Base-by-base conservation (phyloP, 92 coral and sea anemone species). In the Umimayanthus chanpuru region DNA sequence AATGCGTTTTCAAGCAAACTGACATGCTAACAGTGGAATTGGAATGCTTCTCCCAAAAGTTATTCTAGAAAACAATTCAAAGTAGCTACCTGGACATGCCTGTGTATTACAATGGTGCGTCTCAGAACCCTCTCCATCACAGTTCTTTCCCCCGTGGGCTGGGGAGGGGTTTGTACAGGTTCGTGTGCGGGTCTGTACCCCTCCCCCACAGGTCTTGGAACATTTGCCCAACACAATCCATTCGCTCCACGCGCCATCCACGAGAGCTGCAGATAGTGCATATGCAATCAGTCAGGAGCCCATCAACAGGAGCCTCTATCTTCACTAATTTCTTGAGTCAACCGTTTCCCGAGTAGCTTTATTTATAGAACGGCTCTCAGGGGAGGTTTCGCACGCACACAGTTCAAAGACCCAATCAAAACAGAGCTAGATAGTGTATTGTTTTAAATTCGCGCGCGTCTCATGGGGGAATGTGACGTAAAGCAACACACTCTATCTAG, bases 201-300 rank as follows among this genome's bases (percentile, higher is more conserved):
- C 85, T 5, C 85, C 85, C 8, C 85, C 85, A 61, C 85, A 81
- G 5, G 85, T 61, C 29, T 64, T 64, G 18, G 55, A 56, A 81
- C 85, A 81, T 40, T 65, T 2, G 5, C 8, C 67, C 85, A 74
- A 64, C 23, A 0, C 5, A 10, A 25, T 40, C 85, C 85, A 81
- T 0, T 1, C 16, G 85, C 73, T 81, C 85, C 85, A 81, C 7
- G 85, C 28, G 21, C 85, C 85, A 25, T 81, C 55, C 4, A 81
- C 56, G 12, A 55, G 21, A 11, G 32, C 85, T 81, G 75, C 32
- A 12, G 32, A 47, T 18, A 47, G 26, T 6, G 44, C 1, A n/a
- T 12, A 32, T 32, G 2, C 36, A 32, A 2, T 39, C 39, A 38
- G 20, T 75, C 12, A 32, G 36, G 36, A 2, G 36, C 36, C 36